Percentiles rank a stretch among this genome's conserved stretches.
phyloP scores from a whole-genome alignment of 2,888 invertebrate genomes.

The Lycocerus yunnanus region DNA sequence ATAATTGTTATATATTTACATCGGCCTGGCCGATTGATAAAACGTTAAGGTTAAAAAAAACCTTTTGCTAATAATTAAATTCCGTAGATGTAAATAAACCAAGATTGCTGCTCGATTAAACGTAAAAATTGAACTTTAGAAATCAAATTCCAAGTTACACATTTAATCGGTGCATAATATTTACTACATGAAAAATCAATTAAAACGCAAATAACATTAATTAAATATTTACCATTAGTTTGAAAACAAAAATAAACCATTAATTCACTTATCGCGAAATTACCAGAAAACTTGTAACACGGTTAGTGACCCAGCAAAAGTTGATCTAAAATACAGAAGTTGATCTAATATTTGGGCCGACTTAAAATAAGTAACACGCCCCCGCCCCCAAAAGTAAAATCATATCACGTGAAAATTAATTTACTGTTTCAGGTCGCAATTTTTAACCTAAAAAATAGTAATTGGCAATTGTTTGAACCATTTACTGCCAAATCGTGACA shows the following conservation, averaged over 20 bases:
- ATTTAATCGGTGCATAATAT: not conserved
- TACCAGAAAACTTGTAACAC: not conserved
- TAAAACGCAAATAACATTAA: not conserved
- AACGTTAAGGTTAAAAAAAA: too few relatives aligned
- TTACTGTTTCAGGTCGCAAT: slow-evolving; percentile 5
- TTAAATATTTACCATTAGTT: not conserved
- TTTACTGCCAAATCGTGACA: not conserved
- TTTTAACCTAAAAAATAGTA: not conserved
- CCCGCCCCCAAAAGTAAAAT: slow-evolving; percentile 7
- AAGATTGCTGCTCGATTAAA: not conserved
- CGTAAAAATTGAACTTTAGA: not conserved
- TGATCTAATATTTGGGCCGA: slow-evolving; percentile 9
- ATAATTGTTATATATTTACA: too few relatives aligned
- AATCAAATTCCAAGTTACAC: not conserved
- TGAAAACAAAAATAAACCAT: not conserved
- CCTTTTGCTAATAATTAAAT: not conserved
- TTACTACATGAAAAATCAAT: not conserved
- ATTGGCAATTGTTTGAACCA: not conserved
- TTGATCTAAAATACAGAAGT: slow-evolving; percentile 6
- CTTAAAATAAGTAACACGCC: slow-evolving; percentile 14
- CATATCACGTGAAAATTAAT: slow-evolving; percentile 8
- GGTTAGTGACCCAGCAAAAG: slow-evolving; percentile 6
- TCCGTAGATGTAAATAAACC: not conserved
- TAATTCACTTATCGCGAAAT: not conserved
- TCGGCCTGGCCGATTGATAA: too few relatives aligned